Evolutionary conservation across 1,140 invertebrate genomes (phyloP).

Genomic region (Heliothis subflexa): DNA sequence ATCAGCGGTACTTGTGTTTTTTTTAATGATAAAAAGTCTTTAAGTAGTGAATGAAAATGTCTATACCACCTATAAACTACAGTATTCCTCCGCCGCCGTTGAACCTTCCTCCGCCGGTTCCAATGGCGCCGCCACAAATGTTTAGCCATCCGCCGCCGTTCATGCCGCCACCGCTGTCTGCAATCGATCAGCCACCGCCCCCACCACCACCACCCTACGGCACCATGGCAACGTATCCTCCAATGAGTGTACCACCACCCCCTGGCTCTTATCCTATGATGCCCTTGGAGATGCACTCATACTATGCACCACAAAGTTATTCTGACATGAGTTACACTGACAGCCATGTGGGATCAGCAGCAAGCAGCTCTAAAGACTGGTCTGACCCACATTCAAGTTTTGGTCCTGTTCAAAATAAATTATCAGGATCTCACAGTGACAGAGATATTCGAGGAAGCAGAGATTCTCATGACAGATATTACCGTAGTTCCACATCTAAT

Average conservation of each 20-base stretch:
- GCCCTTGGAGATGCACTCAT: constrained; percentile 22
- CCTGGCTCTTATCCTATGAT: constrained; percentile 11
- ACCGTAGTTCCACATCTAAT: constrained; percentile 12
- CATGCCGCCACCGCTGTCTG: background rate
- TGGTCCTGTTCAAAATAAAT: background rate
- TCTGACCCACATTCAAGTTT: background rate
- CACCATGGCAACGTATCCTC: constrained; percentile 45
- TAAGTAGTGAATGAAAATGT: constrained; percentile 58
- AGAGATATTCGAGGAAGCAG: background rate
- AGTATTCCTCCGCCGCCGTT: constrained; percentile 71
- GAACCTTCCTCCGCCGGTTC: constrained; percentile 58
- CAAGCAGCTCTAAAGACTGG: constrained; percentile 6
- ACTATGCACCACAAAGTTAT: background rate
- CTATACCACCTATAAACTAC: constrained; percentile 68
- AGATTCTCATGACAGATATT: constrained; percentile 4
- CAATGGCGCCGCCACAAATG: constrained; percentile 48
- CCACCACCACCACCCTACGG: constrained; percentile 12
- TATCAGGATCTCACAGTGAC: constrained; percentile 5
- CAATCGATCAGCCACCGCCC: constrained; percentile 14
- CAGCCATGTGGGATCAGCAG: constrained; percentile 32
- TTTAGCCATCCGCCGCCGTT: constrained; percentile 36
- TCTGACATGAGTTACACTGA: background rate
- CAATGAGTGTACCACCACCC: constrained; percentile 55
- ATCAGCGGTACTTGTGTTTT: background rate
- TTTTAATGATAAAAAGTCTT: background rate